Evolutionary conservation across 2,113 vertebrate genomes (phyloP).

Genomic region (Pitta sordida): DNA sequence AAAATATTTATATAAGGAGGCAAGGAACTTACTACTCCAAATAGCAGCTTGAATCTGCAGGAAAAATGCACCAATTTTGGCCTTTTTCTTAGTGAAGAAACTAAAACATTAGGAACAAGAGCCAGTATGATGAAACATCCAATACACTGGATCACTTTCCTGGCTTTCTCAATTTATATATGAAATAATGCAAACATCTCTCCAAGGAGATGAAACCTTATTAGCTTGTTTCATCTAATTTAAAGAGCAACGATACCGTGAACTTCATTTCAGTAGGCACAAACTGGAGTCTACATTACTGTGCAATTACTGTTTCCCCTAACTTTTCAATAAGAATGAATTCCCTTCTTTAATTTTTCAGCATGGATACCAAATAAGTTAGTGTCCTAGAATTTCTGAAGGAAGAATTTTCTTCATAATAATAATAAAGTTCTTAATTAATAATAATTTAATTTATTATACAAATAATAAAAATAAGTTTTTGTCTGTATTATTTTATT

Average conservation of each 20-base stretch:
- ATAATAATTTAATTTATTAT: no score
- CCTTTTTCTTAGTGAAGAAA: background rate
- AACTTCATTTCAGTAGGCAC: background rate
- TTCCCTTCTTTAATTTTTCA: background rate
- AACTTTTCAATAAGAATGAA: background rate
- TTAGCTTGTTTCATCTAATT: background rate
- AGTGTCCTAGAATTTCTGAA: background rate
- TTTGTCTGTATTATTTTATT: background rate
- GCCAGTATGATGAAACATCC: background rate
- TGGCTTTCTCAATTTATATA: background rate
- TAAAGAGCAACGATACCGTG: background rate
- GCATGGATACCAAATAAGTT: rapidly evolving
- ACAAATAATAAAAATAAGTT: no score
- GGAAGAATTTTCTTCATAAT: no score
- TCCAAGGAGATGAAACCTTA: background rate
- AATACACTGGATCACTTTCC: background rate
- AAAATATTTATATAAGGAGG: background rate
- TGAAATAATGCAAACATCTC: background rate
- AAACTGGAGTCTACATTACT: background rate
- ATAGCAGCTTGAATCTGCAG: background rate
- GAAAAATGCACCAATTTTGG: background rate
- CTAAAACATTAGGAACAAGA: background rate
- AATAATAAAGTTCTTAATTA: no score
- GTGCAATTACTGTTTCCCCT: background rate
- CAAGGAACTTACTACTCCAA: background rate